These are phyloP conservation scores for Cactoblastis cactorum DNA, from an alignment of 2,888 invertebrate genomes.

Conservation along the genomic window DNA sequence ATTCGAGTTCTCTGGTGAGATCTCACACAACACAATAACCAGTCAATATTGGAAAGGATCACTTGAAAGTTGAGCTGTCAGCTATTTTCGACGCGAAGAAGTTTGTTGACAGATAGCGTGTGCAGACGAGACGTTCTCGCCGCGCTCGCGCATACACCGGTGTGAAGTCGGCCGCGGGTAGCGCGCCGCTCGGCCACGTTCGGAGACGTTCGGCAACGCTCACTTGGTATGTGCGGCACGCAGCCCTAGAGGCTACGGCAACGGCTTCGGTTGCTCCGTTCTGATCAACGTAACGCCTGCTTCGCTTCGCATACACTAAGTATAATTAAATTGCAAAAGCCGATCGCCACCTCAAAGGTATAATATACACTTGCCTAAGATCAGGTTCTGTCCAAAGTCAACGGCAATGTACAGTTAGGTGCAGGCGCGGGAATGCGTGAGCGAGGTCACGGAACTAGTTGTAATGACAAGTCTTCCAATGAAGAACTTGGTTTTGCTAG, in stretches of 20 bases:
- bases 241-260: conserved; percentile 56
- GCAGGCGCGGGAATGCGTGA: conserved; percentile 79
- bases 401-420: conserved; percentile 79
- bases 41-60: conserved; percentile 61
- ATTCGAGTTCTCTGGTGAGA: conserved; percentile 48
- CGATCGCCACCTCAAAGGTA: conserved; percentile 64
- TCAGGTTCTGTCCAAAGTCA: conserved; percentile 78
- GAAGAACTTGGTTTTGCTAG: conserved; percentile 60
- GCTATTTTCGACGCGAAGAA: conserved; percentile 63
- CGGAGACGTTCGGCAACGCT: conserved; percentile 52
- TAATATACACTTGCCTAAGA: conserved; percentile 73
- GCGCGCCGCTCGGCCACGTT: conserved; percentile 44
- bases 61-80: conserved; percentile 54
- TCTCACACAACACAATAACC: conserved; percentile 60
- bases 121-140: conserved; percentile 70
- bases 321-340: conserved; percentile 77
- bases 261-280: conserved; percentile 50
- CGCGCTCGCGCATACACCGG: conserved; percentile 76
- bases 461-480: conserved; percentile 74
- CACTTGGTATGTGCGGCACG: conserved; percentile 71
- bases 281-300: conserved; percentile 59
- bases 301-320: conserved; percentile 65
- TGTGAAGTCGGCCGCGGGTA: conserved; percentile 75
- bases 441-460: conserved; percentile 80
- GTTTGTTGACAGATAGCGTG: conserved; percentile 74